phyloP scores from a whole-genome alignment of 2,888 invertebrate species.

The Zygothrica quintamaculata region DNA sequence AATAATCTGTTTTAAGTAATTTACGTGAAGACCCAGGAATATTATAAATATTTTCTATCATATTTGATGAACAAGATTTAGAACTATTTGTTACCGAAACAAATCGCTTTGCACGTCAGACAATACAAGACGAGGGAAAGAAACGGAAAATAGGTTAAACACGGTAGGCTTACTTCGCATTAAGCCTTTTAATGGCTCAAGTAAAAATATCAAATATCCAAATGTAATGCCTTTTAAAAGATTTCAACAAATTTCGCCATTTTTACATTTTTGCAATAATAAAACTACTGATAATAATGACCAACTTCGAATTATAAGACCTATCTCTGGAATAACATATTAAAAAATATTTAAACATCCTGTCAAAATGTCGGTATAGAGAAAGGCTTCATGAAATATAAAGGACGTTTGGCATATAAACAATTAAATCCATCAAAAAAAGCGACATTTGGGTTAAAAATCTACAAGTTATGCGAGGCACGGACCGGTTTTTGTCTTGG shows the following conservation, averaged over 20 bases:
- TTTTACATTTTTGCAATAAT: conserved; percentile 4
- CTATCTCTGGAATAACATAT: background rate
- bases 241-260: conserved; percentile 3
- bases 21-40: conserved; percentile 5
- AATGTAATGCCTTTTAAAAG: conserved; percentile 4
- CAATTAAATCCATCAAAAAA: conserved; percentile 1
- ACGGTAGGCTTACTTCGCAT: background rate
- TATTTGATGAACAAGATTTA: conserved; percentile 3
- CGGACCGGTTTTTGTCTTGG: too few species aligned
- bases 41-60: conserved; percentile 4
- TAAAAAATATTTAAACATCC: background rate
- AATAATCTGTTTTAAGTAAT: conserved; percentile 3
- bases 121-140: conserved; percentile 3
- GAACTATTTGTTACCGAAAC: conserved; percentile 2
- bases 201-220: conserved; percentile 5
- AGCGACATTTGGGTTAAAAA: background rate
- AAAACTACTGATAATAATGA: conserved; percentile 3
- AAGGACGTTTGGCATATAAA: conserved; percentile 1
- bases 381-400: background rate
- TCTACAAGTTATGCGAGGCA: too few species aligned
- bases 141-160: conserved; percentile 3
- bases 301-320: conserved; percentile 1
- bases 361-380: conserved; percentile 1
- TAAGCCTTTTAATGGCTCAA: conserved; percentile 1
- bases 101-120: conserved; percentile 3